Conservation (phyloP, 2,113 vertebrate species). For the Sinocyclocheilus grahami region DNA sequence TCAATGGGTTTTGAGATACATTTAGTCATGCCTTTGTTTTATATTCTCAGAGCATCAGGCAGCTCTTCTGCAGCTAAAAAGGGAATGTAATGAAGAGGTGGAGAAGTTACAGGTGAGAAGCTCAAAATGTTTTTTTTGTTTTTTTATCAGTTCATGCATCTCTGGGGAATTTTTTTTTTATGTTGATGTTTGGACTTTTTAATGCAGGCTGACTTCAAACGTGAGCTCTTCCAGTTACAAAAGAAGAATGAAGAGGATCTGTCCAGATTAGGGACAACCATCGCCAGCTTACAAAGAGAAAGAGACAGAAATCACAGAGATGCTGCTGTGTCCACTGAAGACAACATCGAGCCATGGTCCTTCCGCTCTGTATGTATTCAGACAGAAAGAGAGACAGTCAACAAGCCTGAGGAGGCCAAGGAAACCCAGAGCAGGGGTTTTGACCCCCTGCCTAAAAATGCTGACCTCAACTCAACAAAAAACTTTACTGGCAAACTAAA, state of each 20-base stretch:
- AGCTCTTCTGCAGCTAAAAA: slow-evolving; percentile 92
- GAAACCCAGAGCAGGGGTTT: slow-evolving; percentile 67
- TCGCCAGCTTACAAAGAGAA: slow-evolving; percentile 75
- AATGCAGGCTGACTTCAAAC: slow-evolving; percentile 83
- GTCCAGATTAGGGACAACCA: slow-evolving; percentile 75
- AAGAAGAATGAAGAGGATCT: slow-evolving; percentile 80
- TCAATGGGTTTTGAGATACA: background rate
- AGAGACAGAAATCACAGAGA: slow-evolving; percentile 78
- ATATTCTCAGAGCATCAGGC: slow-evolving; percentile 88
- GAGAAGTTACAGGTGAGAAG: slow-evolving; percentile 73
- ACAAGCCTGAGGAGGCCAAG: slow-evolving; percentile 78
- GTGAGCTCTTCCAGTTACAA: slow-evolving; percentile 79
- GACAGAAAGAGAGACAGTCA: slow-evolving; percentile 89
- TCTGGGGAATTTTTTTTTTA: background rate
- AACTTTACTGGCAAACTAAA: slow-evolving; percentile 72
- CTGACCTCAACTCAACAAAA: slow-evolving; percentile 79
- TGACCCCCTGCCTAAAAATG: slow-evolving; percentile 80
- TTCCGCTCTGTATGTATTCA: slow-evolving; percentile 88
- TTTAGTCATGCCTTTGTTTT: slow-evolving; percentile 35
- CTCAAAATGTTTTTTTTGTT: no score
- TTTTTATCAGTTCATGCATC: background rate
- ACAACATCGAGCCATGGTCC: slow-evolving; percentile 74
- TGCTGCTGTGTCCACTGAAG: slow-evolving; percentile 82
- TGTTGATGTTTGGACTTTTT: slow-evolving; percentile 12
- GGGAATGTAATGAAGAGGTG: slow-evolving; percentile 89